Evolutionary conservation across 2,888 invertebrate genomes (phyloP), one percentile per base, ranked within the genome.

Genomic region (Tipula lateralis): DNA sequence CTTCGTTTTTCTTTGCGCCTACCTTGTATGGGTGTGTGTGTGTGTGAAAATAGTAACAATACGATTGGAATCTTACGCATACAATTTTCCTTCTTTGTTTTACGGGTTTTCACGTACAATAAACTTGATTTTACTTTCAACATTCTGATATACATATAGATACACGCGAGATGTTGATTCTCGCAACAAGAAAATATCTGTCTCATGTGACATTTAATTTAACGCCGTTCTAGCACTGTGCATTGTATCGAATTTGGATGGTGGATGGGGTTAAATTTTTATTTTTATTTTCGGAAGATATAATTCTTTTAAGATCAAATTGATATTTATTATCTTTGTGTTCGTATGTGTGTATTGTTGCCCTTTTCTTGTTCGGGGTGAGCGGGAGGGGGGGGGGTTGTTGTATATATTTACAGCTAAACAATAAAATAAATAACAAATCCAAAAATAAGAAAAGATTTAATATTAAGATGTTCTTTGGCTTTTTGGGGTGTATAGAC

Each of bases 361-460:
- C 9, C 19, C 24, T 66, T 24, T 66, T 66, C 24, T 6, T 66
- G 24, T 24, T 66, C 0, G 24, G 24, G 9, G 24, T 6, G 12
- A 9, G 2, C 9, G 1, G 24, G n/a, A 12, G 24, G 9, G 24
- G 19, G 12, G 24, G 2, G 24, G 1, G 24, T 50, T 36, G 12
- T 9, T 44, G 24, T 66, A 66, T 24, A 3, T 66, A 66, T 66
- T 24, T 24, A 24, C 66, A 66, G 66, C 24, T 66, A 66, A 66
- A 66, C 66, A 66, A 66, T 66, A 66, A 44, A 24, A 66, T 66
- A 66, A 66, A 66, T 66, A 66, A 66, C 66, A 66, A 66, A 66
- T 24, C 66, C 9, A 9, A 13, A 19, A 66, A 24, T 24, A 66
- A 24, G 66, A 24, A 66, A 66, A 24, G 66, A 66, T 66, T 66